Base-by-base conservation (phyloP, 2,888 invertebrate species). In the Drosophila trichaetosa region DNA sequence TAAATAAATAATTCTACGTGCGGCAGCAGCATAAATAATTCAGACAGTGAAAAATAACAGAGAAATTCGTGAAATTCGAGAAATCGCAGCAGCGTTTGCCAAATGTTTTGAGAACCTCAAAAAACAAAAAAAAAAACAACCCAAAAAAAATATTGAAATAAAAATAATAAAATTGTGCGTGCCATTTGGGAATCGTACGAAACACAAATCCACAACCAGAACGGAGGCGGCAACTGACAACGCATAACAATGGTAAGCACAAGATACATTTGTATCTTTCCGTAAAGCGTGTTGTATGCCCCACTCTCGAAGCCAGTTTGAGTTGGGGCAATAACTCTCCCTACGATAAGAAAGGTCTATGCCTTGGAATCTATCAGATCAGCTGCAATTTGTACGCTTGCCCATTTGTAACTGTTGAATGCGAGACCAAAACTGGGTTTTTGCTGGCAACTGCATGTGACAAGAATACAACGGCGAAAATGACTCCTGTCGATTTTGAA, bases 21-120 rank as follows among this genome's bases (percentile, higher is more conserved):
- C 29, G 40, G 79, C 65, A 72, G 60, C 64, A 74, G 54, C 65
- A 67, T 48, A 85, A 85, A 83, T 81, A 79, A 74, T 81, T 68
- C 56, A 59, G 74, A 75, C 79, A 82, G 85, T 85, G 89, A 79
- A 75, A 80, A 82, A 87, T 70, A 89, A 89, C 85, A 89, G 78
- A 67, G 67, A 72, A 74, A 86, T 69, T 69, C 53, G 71, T 16
- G 40, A 60, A 69, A 76, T 66, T 59, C 51, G 40, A 64, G 69
- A 75, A 77, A 74, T 69, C 60, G 58, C 42, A 63, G 57, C 69
- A 74, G 42, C 82, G 67, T 27, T 80, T 77, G 85, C 89, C 77
- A 84, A 89, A 82, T 85, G 87, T 89, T 85, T 89, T 69, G 77
- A 87, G 57, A 89, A 82, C 85, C 87, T 72, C 70, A 72, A 86